Percentiles rank a stretch among this genome's conserved stretches.
These are phyloP conservation scores for Brachyistius frenatus DNA, from an alignment of 2,113 vertebrate species.

Conservation along the genomic window DNA sequence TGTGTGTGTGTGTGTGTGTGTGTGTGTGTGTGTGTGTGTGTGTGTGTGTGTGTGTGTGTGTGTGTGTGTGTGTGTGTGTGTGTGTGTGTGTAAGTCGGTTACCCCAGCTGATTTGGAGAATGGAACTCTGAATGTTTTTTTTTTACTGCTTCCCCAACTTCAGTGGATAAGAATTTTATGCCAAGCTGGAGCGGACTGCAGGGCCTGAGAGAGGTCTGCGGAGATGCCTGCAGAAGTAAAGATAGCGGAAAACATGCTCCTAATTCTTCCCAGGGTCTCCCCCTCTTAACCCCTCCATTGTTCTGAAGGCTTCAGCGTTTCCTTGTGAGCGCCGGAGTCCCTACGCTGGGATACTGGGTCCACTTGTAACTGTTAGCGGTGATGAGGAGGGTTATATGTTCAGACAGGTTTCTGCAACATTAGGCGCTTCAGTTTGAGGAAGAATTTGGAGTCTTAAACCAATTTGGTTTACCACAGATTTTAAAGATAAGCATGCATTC, in stretches of 20 bases:
- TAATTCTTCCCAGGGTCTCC: conserved; percentile 77
- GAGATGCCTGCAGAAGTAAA: conserved; percentile 70
- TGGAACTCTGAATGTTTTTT: conserved; percentile 38
- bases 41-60: conserved; percentile 5
- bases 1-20: neutral
- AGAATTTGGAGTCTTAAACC: conserved; percentile 11
- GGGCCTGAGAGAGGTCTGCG: conserved; percentile 54
- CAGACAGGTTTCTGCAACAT: conserved; percentile 27
- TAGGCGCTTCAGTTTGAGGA: conserved; percentile 21
- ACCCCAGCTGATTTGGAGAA: conserved; percentile 47
- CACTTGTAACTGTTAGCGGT: conserved; percentile 67
- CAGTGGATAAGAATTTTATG: conserved; percentile 60
- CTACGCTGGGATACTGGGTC: conserved; percentile 62
- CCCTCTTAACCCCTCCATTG: conserved; percentile 79
- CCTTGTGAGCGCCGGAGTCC: conserved; percentile 50
- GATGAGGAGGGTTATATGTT: conserved; percentile 44
- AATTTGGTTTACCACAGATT: conserved; percentile 11
- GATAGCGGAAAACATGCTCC: conserved; percentile 76
- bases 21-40: conserved; percentile 2
- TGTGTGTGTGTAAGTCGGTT: conserved; percentile 6
- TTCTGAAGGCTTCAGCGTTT: conserved; percentile 70
- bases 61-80: neutral
- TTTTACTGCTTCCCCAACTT: conserved; percentile 58
- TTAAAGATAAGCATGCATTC: neutral
- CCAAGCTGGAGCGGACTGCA: conserved; percentile 39